Evolutionary conservation across 2,113 vertebrate species (phyloP).

Genomic region (Gulo gulo): DNA sequence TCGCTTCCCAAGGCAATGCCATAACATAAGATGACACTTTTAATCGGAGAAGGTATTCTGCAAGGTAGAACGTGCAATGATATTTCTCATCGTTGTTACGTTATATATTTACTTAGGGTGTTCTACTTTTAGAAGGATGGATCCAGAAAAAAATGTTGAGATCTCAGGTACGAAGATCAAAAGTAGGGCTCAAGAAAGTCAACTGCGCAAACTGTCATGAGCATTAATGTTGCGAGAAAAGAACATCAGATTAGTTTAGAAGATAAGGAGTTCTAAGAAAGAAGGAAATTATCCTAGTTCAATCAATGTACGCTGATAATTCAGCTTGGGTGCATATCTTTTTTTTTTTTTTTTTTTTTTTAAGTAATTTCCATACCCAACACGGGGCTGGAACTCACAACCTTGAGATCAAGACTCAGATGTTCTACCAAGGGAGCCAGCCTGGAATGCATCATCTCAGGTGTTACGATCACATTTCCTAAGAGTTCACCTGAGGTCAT

Average conservation of each 20-base stretch:
- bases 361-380: not conserved
- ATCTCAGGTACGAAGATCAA: slow-evolving; percentile 7
- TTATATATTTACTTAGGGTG: not conserved
- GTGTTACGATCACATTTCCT: not conserved
- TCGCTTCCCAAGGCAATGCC: slow-evolving; percentile 83
- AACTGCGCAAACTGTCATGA: not conserved
- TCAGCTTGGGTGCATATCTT: not conserved
- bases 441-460: not conserved
- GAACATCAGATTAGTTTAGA: not conserved
- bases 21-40: slow-evolving; percentile 80
- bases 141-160: not conserved
- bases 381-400: not conserved
- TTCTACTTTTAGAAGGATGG: not conserved
- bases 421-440: not conserved
- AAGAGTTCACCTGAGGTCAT: not conserved
- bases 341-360: not conserved
- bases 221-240: not conserved
- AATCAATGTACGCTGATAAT: not conserved
- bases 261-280: slow-evolving; percentile 11
- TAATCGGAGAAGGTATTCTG: slow-evolving; percentile 82
- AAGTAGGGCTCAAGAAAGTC: not conserved
- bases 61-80: slow-evolving; percentile 63
- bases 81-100: not conserved
- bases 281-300: not conserved
- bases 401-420: not conserved